Evolutionary conservation across 1,140 invertebrate species (phyloP).

Genomic region (Lasioglossum albipes): DNA sequence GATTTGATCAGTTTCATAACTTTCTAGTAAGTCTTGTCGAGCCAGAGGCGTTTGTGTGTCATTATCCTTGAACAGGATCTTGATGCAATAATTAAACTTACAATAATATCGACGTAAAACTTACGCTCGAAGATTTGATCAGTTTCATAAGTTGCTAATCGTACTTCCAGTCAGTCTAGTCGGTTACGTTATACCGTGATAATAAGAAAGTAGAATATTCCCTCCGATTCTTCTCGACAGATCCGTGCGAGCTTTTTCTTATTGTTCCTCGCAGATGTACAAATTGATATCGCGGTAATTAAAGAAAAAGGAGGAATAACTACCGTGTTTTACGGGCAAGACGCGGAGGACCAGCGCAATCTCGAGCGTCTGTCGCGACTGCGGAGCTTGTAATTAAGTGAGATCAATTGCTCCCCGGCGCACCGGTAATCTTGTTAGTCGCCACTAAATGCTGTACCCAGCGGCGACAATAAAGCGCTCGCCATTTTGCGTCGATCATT

Average conservation of each 20-base stretch:
- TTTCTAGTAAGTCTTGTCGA: no score
- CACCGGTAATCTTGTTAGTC: conserved; percentile 49
- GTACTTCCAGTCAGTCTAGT: no score
- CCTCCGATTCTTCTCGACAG: neutral
- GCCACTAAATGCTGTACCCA: conserved; percentile 35
- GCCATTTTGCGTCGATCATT: conserved; percentile 30
- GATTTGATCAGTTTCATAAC: no score
- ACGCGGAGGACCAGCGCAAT: conserved; percentile 16
- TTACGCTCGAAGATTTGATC: no score
- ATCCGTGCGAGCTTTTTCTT: neutral
- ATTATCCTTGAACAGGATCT: no score
- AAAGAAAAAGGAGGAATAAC: neutral
- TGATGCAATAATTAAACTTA: no score
- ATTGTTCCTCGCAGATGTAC: neutral
- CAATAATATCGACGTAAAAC: no score
- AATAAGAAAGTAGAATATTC: no score
- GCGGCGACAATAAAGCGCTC: conserved; percentile 36
- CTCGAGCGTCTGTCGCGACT: conserved; percentile 38
- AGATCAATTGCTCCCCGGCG: conserved; percentile 44
- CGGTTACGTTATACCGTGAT: no score
- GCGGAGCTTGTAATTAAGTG: conserved; percentile 44
- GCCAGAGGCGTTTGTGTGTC: no score
- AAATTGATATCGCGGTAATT: neutral
- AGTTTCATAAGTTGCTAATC: no score
- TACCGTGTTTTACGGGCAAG: neutral